Evolutionary conservation across 2,113 vertebrate species (phyloP), one percentile per base, ranked within the genome.

Genomic region (Crotalus viridis): DNA sequence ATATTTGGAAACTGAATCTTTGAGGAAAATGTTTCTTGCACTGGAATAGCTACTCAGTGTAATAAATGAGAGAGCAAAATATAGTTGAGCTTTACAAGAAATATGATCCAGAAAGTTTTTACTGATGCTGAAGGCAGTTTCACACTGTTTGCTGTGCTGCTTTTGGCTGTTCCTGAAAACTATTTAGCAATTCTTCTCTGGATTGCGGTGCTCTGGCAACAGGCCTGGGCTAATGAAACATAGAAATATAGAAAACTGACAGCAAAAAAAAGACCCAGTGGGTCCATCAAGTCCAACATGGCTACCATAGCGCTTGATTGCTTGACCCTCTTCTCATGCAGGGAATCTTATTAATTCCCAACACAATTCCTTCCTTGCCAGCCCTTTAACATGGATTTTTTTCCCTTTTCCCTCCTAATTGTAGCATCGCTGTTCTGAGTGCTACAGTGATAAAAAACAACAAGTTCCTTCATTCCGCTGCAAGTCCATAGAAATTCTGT

Each of bases 1-100:
- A 55, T 91, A 94, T 90, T 33, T 94, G 55, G 92, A 94, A 93
- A 81, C 56, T 21, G n/a, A 39, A 85, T 43, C 24, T 28, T 55
- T 26, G 10, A n/a, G 22, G 33, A 33, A 74, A 74, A 10, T 12
- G n/a, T n/a, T 74, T 33, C n/a, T 33, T 74, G 12, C 5, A 15
- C 1, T 74, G n/a, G 69, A 74, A 74, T 74, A 74, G 39, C n/a
- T 17, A 64, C 61, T 12, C 59, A 28, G n/a, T 74, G 69, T 74
- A 74, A 74, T 39, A 39, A 74, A 74, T 39, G n/a, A 33, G 69
- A 74, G n/a, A 39, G n/a, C 69, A 74, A 39, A 39, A 74, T 74
- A 33, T 74, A 74, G 69, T 39, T 74, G 54, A 55, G n/a, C 69
- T 74, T 33, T 39, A 39, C 17, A 74, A 17, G n/a, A 74, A 74